Conservation (phyloP, 1,140 invertebrate genomes). For the Psix sp. region DNA sequence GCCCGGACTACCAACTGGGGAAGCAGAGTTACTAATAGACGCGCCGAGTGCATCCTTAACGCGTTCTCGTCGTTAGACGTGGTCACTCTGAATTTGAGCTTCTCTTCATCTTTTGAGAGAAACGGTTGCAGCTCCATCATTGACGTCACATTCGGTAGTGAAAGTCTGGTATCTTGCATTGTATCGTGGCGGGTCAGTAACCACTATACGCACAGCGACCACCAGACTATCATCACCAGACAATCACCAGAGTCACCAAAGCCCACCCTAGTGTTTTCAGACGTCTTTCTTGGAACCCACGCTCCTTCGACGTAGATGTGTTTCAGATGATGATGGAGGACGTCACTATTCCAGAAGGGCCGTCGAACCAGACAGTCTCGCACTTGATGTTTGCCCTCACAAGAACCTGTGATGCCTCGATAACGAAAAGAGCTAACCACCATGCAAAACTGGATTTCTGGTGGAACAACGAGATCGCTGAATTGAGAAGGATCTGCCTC, state of each 20-base stretch:
- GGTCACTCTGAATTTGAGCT: not conserved
- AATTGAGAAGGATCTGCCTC: not conserved
- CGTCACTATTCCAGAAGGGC: too few relatives aligned
- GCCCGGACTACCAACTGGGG: not conserved
- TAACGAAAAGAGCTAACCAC: not conserved
- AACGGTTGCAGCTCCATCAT: not conserved
- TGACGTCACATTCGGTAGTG: not conserved
- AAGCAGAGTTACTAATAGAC: not conserved
- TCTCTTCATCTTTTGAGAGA: not conserved
- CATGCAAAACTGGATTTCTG: not conserved
- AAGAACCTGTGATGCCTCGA: not conserved
- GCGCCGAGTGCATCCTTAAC: not conserved
- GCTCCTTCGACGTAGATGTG: too few relatives aligned
- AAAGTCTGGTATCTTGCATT: not conserved
- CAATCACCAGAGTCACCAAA: not conserved
- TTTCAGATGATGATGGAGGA: too few relatives aligned
- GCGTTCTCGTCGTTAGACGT: slow-evolving; percentile 1
- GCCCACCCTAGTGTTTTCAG: not conserved
- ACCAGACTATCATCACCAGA: not conserved
- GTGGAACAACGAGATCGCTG: slow-evolving; percentile 10
- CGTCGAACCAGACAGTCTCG: not conserved
- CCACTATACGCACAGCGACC: too few relatives aligned
- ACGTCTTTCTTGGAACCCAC: too few relatives aligned
- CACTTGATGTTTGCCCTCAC: not conserved
- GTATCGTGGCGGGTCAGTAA: slow-evolving; percentile 3